phyloP scores from a whole-genome alignment of 2,113 vertebrate species.

The Scatophagus argus region DNA sequence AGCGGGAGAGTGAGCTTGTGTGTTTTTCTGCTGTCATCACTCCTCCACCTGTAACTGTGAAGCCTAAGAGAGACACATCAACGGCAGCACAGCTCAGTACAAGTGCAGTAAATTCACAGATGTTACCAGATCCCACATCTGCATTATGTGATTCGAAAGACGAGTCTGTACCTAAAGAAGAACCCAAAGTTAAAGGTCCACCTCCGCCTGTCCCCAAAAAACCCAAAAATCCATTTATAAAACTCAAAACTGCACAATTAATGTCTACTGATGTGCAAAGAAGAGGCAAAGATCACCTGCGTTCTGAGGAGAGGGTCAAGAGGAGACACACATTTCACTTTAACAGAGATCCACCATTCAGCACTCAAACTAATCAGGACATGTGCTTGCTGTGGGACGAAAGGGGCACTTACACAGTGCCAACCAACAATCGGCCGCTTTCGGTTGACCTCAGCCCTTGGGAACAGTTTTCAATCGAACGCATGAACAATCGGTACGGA shows the following conservation, averaged over 20 bases:
- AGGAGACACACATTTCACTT: constrained; percentile 79
- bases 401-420: constrained; percentile 45
- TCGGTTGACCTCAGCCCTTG: constrained; percentile 60
- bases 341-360: constrained; percentile 48
- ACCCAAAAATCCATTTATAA: constrained; percentile 81
- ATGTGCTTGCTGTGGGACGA: constrained; percentile 76
- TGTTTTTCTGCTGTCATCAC: constrained; percentile 72
- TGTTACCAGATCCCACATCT: neutral
- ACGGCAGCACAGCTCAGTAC: constrained; percentile 9
- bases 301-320: constrained; percentile 69
- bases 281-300: constrained; percentile 68
- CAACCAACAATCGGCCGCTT: constrained; percentile 50
- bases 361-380: constrained; percentile 64
- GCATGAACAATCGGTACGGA: constrained; percentile 57
- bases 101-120: constrained; percentile 9
- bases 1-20: constrained; percentile 65
- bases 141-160: constrained; percentile 12
- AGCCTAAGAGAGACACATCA: constrained; percentile 44
- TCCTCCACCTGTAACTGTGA: constrained; percentile 62
- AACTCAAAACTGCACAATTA: constrained; percentile 68
- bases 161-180: constrained; percentile 42
- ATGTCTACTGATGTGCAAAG: constrained; percentile 69
- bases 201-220: constrained; percentile 84
- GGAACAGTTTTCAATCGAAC: constrained; percentile 47
- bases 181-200: constrained; percentile 77